A percentile compares a stretch with the other conserved stretches of the same genome.
Conservation (phyloP, 2,113 vertebrate species). For the Lophotis ruficrista region DNA sequence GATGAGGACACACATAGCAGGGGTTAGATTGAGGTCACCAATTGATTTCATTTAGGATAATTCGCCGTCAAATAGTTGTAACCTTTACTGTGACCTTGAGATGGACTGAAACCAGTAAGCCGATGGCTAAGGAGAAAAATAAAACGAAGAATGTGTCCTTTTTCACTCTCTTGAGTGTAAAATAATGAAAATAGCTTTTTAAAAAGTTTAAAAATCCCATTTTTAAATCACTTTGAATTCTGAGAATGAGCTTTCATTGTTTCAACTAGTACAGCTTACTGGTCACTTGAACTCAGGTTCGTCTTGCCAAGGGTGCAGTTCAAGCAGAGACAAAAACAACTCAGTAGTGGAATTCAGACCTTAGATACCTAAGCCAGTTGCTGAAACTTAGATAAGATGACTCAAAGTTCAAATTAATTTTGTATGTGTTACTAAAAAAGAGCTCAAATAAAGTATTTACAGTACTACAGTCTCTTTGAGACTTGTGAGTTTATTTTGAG, state of each 20-base stretch:
- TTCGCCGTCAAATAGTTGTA: neutral
- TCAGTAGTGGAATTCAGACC: neutral
- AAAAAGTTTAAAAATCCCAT: neutral
- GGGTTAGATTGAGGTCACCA: neutral
- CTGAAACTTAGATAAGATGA: neutral
- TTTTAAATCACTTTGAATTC: neutral
- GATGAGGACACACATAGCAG: neutral
- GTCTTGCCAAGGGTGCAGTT: neutral
- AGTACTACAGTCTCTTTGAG: neutral
- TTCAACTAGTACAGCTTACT: neutral
- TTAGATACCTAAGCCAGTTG: neutral
- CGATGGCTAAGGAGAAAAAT: neutral
- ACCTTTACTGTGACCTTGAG: slow-evolving; percentile 3
- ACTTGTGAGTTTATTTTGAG: neutral
- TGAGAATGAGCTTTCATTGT: neutral
- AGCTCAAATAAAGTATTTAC: neutral
- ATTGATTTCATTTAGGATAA: slow-evolving; percentile 44
- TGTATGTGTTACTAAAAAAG: neutral
- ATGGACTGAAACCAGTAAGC: neutral
- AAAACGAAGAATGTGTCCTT: neutral
- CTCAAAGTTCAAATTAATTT: neutral
- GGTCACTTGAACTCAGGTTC: neutral
- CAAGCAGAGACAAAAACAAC: neutral
- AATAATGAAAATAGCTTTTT: neutral
- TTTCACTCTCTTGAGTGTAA: neutral